Base-by-base conservation (phyloP, 2,113 vertebrate genomes). In the Macquaria australasica region DNA sequence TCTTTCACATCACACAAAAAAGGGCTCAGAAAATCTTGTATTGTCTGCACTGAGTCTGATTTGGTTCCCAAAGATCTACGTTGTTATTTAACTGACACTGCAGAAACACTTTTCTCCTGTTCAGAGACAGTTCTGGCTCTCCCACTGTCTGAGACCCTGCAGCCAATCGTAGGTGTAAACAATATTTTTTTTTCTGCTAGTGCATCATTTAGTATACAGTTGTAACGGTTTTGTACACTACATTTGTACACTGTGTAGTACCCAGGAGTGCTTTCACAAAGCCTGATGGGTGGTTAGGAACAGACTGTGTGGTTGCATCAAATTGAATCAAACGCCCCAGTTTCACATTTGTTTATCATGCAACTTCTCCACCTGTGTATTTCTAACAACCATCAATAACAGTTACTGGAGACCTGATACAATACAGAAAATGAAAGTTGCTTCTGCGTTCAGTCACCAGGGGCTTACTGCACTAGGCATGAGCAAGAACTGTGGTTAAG, bases 11-110 rank as follows among this genome's bases (percentile, higher is more conserved):
- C 21, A 55, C 15, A 64, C n/a, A 28, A 66, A 34, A 31, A 21
- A 3, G 25, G 31, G 56, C 34, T 58, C 8, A 34, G 53, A 51
- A 70, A n/a, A 51, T 56, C 51, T 37, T 58, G 23, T 20, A 71
- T 74, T 79, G 21, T 76, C 51, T 37, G 18, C 8, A 45, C 51
- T 72, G 67, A 59, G 69, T 79, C 71, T 76, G 79, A 83, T 62
- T 76, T 73, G n/a, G 15, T 37, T 86, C 23, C 12, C 21, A 77
- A 66, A 80, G 39, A 37, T 64, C n/a, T 12, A 28, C 0, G 23
- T 39, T 70, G 68, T n/a, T 50, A 48, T 69, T 59, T 71, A 25
- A 81, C 34, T 14, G 55, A 58, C 69, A 50, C 1, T 8, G 23
- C 18, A 58, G 28, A 58, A 68, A 43, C 18, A 2, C 8, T 51